Evolutionary conservation across 1,140 invertebrate species (phyloP), one percentile per base, ranked within the genome.

Genomic region (Lordiphosa stackelbergi): DNA sequence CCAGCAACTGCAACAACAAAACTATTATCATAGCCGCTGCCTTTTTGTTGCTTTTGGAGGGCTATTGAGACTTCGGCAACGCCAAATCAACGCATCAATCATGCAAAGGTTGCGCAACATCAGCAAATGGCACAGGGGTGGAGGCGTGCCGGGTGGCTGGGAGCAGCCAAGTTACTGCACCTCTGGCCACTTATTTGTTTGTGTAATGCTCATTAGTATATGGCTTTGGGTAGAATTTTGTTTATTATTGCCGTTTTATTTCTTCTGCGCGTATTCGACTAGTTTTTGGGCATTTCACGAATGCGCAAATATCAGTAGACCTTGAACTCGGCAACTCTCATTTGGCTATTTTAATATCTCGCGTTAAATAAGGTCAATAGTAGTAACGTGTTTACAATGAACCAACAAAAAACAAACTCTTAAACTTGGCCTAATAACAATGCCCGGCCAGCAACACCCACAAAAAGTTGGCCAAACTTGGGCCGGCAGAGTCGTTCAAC

Each of bases 41-140:
- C 45, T 55, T 64, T 74, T 64, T 61, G 69, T 52, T 46, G 28
- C 63, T 70, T 61, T 79, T 81, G 31, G 63, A 79, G 74, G 78
- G 74, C 75, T 63, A 48, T 79, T 79, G 75, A 79, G 61, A 52
- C 73, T 65, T 55, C 53, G 43, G 46, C 65, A 77, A 41, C 47
- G 64, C 65, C 56, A 79, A 78, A 73, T 73, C 61, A 70, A 66
- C 74, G 66, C 70, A 79, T 79, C 75, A 79, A 75, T 79, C 75
- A 79, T 65, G 43, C 43, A 43, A 38, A n/a, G n/a, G 41, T 79
- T 79, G 56, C 77, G 70, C 77, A 79, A 81, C 35, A 41, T 13
- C 35, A 41, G 22, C 28, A 35, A 53, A 37, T 51, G 10, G 62
- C 53, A 66, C 35, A 42, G 42, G 34, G 9, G 22, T 11, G 6